These are phyloP conservation scores for Regulus satrapa DNA, from an alignment of 2,113 vertebrate genomes.

Conservation along the genomic window DNA sequence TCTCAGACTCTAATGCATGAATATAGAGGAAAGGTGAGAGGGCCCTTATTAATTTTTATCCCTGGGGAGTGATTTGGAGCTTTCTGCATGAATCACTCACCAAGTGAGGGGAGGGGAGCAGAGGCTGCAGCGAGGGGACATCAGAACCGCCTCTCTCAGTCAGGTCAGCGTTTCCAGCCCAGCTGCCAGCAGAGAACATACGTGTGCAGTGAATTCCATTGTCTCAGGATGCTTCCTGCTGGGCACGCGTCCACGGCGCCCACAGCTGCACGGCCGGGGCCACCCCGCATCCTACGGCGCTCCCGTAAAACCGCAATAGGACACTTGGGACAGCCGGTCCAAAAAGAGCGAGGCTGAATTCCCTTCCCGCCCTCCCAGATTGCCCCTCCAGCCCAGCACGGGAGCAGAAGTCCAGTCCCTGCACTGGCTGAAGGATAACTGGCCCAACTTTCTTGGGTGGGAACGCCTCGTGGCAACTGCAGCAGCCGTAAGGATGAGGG, in stretches of 20 bases:
- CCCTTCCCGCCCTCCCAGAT: not conserved
- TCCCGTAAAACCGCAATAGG: not conserved
- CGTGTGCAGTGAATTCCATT: constrained; percentile 16
- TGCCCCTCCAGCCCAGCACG: fast-evolving
- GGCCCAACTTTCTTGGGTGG: not conserved
- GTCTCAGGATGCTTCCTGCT: constrained; percentile 28
- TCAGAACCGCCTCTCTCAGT: not conserved
- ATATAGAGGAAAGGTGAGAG: not conserved
- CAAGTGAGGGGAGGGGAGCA: not conserved
- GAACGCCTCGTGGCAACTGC: not conserved
- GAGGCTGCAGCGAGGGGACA: not conserved
- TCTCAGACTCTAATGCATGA: not conserved
- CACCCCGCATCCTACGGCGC: not conserved
- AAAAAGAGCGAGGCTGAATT: not conserved
- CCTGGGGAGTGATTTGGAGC: not conserved
- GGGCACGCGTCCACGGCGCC: not conserved
- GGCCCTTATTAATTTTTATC: not conserved
- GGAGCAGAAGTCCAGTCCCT: not conserved
- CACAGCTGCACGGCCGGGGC: not conserved
- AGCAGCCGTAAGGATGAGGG: not conserved
- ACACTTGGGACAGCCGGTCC: not conserved
- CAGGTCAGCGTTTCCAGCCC: not conserved
- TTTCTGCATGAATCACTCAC: not conserved
- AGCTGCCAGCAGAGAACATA: not conserved
- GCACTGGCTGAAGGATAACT: not conserved